phyloP scores from a whole-genome alignment of 2,888 invertebrate species.

The Ectobius pallidus region DNA sequence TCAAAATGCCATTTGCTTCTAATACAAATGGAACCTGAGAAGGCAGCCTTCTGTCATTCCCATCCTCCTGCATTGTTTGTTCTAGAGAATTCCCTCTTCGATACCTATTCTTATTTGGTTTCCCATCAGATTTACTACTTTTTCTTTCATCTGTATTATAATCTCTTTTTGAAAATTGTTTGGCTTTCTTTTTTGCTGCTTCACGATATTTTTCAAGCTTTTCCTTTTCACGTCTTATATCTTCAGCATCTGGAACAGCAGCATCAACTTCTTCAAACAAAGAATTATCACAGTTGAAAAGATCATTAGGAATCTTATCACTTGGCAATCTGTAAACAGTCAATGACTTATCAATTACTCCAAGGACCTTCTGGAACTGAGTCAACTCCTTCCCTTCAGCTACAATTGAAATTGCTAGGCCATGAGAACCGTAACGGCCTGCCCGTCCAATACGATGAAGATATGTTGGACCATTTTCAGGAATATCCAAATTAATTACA shows the following conservation, averaged over 20 bases:
- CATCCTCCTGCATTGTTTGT: no score
- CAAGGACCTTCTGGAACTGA: constrained; percentile 61
- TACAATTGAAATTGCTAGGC: constrained; percentile 77
- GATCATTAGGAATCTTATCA: constrained; percentile 44
- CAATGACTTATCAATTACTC: constrained; percentile 56
- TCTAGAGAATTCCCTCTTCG: no score
- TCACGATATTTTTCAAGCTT: background rate
- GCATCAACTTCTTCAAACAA: constrained; percentile 46
- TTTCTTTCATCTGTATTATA: background rate
- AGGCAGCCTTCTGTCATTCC: no score
- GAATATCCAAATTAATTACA: constrained; percentile 90
- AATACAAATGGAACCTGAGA: no score
- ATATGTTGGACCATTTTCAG: constrained; percentile 80
- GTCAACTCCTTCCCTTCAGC: constrained; percentile 67
- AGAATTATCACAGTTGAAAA: constrained; percentile 49
- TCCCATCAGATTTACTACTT: no score
- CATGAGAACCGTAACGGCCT: constrained; percentile 89
- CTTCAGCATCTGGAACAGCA: constrained; percentile 8
- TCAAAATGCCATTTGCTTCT: no score
- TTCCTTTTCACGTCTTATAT: background rate
- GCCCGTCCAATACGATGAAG: constrained; percentile 95
- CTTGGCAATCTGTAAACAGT: constrained; percentile 33
- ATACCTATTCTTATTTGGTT: background rate
- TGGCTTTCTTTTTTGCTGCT: background rate
- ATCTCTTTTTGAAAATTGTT: background rate